These are phyloP conservation scores for Acleris laterana DNA, from an alignment of 2,888 invertebrate species.

Conservation along the genomic window DNA sequence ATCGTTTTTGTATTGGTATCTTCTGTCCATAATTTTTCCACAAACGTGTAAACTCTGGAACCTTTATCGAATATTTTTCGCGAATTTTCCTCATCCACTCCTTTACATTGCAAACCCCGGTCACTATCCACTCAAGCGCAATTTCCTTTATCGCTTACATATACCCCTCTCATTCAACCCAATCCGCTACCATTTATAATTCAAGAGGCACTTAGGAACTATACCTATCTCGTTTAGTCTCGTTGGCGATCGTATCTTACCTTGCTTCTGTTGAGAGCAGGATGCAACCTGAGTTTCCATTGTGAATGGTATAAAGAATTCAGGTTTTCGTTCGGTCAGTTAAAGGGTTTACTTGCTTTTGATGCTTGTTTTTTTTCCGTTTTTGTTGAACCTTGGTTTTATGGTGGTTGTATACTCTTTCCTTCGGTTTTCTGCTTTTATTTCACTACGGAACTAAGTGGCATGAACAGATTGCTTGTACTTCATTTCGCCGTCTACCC, in stretches of 20 bases:
- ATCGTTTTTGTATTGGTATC: too few relatives aligned
- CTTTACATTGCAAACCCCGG: conserved; percentile 22
- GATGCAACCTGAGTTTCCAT: conserved; percentile 40
- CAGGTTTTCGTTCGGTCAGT: conserved; percentile 43
- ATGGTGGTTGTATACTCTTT: conserved; percentile 16
- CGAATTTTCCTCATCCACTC: conserved; percentile 23
- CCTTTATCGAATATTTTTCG: background rate
- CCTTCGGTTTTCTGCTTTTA: too few relatives aligned
- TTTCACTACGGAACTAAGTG: too few relatives aligned
- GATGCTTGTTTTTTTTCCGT: conserved; percentile 42
- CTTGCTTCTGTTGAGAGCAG: conserved; percentile 33
- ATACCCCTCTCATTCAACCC: conserved; percentile 49
- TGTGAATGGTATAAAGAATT: conserved; percentile 38
- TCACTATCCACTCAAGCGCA: conserved; percentile 41
- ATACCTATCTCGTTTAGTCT: conserved; percentile 57
- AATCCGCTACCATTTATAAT: conserved; percentile 80
- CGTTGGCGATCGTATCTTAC: conserved; percentile 21
- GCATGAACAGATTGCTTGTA: too few relatives aligned
- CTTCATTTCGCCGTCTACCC: too few relatives aligned
- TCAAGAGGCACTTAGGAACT: conserved; percentile 66
- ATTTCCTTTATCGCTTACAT: conserved; percentile 5
- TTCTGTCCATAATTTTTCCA: too few relatives aligned
- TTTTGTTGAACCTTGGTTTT: conserved; percentile 24
- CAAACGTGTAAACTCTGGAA: background rate
- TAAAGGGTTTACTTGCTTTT: conserved; percentile 43